Conservation (phyloP, 1,140 invertebrate genomes). For the Drosophila dunni region DNA sequence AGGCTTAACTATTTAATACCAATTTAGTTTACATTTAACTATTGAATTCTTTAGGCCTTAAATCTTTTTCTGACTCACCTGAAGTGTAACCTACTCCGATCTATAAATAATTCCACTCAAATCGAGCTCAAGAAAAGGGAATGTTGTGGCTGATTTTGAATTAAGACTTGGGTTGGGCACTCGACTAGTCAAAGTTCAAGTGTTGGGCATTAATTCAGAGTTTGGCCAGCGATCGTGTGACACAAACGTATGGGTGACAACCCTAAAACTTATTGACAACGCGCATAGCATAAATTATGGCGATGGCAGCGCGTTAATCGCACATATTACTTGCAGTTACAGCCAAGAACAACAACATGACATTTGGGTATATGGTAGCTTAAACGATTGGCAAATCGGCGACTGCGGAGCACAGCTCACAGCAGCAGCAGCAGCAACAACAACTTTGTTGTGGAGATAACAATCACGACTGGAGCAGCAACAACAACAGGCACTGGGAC, state of each 20-base stretch:
- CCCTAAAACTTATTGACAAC: constrained; percentile 66
- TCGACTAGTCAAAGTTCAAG: constrained; percentile 35
- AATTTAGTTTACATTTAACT: background rate
- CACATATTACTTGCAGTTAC: constrained; percentile 63
- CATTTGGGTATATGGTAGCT: constrained; percentile 44
- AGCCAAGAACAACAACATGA: constrained; percentile 21
- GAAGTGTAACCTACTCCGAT: background rate
- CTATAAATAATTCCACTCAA: constrained; percentile 11
- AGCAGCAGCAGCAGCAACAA: constrained; percentile 49
- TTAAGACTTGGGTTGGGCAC: constrained; percentile 16
- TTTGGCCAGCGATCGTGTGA: constrained; percentile 57
- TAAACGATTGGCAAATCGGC: constrained; percentile 80
- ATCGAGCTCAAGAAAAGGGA: background rate
- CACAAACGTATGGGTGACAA: constrained; percentile 45
- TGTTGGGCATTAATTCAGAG: constrained; percentile 48
- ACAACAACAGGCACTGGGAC: constrained; percentile 38
- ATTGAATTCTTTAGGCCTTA: no score
- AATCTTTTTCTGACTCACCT: background rate
- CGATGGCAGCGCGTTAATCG: constrained; percentile 68
- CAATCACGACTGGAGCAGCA: constrained; percentile 67
- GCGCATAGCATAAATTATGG: constrained; percentile 67
- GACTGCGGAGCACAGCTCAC: constrained; percentile 37
- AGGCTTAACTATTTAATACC: no score
- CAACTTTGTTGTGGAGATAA: constrained; percentile 73
- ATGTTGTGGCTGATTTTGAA: constrained; percentile 15